These are phyloP conservation scores for Eolophus roseicapilla DNA, from an alignment of 2,113 vertebrate species.

Conservation along the genomic window DNA sequence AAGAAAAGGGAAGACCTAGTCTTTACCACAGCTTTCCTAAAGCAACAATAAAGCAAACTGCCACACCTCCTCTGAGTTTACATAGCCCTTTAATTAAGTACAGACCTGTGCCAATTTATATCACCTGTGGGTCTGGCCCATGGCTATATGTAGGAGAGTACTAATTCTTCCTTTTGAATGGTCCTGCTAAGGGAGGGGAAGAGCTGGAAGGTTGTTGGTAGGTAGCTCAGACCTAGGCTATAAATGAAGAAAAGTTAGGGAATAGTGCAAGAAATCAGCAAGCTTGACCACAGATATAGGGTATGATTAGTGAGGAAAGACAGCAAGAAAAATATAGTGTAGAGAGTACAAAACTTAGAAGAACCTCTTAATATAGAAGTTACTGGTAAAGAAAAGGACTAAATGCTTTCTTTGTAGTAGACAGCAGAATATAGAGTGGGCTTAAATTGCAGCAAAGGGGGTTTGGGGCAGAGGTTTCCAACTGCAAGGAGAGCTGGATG, in stretches of 20 bases:
- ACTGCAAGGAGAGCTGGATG: neutral
- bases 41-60: neutral
- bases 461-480: neutral
- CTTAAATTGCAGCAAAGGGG: neutral
- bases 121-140: neutral
- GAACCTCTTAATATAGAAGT: neutral
- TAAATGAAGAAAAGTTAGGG: neutral
- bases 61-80: neutral
- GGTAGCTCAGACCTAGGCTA: neutral
- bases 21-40: neutral
- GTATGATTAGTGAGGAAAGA: neutral
- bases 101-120: neutral
- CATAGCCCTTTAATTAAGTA: neutral
- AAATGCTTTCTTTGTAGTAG: neutral
- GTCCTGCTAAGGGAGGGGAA: neutral
- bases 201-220: neutral
- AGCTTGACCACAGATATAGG: neutral
- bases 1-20: neutral
- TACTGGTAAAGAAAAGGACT: neutral
- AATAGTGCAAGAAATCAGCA: neutral
- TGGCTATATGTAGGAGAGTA: neutral
- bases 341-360: neutral
- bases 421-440: neutral
- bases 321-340: neutral
- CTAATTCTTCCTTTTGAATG: accelerated